Conservation (phyloP, 2,888 invertebrate species). For the Sipha maydis region DNA sequence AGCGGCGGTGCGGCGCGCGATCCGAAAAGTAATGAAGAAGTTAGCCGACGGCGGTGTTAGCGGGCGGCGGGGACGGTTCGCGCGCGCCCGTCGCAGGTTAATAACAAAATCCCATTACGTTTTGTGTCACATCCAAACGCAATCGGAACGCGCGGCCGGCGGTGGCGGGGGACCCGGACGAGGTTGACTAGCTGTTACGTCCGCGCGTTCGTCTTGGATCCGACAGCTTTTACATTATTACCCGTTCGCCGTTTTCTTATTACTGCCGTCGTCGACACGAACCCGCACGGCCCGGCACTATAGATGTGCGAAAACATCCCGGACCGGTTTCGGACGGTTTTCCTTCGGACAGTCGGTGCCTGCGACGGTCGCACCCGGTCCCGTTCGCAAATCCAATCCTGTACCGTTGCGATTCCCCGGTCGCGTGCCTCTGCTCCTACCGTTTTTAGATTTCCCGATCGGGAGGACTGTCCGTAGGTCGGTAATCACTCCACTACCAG, state of each 20-base stretch:
- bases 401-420: no score
- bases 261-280: not conserved
- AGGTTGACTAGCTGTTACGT: not conserved
- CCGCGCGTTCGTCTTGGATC: constrained; percentile 11
- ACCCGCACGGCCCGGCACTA: not conserved
- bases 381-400: no score
- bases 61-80: not conserved
- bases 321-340: constrained; percentile 38
- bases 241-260: not conserved
- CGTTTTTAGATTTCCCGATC: no score
- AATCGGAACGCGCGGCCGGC: constrained; percentile 5
- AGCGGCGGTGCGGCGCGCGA: constrained; percentile 39
- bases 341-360: not conserved
- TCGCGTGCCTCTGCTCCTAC: no score
- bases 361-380: no score
- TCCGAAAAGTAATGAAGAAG: constrained; percentile 61
- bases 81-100: constrained; percentile 49
- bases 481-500: no score
- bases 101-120: constrained; percentile 62
- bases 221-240: constrained; percentile 36
- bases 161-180: not conserved
- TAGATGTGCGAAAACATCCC: not conserved
- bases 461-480: no score
- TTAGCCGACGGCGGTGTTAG: constrained; percentile 41
- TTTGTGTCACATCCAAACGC: constrained; percentile 62